Conservation (phyloP, 2,113 vertebrate species). For the Mirza zaza region DNA sequence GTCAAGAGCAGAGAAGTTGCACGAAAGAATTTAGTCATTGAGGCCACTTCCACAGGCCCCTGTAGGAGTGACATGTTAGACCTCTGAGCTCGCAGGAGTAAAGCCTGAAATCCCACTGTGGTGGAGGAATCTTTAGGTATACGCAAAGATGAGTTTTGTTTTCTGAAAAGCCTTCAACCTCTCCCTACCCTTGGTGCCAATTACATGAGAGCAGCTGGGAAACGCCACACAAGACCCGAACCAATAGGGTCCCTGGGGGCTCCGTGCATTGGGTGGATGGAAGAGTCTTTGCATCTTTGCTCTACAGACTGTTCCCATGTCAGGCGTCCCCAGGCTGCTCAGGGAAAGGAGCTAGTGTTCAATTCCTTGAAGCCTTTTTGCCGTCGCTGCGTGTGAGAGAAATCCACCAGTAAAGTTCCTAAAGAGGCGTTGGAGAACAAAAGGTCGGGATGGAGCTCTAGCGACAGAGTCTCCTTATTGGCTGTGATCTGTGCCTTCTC, state of each 20-base stretch:
- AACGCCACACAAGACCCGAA: rapidly evolving
- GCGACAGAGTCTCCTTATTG: background rate
- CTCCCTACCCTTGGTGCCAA: background rate
- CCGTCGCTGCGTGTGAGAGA: rapidly evolving
- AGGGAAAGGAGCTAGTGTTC: background rate
- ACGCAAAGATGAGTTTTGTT: background rate
- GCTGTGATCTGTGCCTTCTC: background rate
- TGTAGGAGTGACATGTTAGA: no score
- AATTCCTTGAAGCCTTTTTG: background rate
- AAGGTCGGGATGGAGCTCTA: rapidly evolving
- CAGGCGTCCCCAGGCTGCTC: background rate
- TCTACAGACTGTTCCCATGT: background rate
- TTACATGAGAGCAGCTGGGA: background rate
- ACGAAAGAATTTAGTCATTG: background rate
- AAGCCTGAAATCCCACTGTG: background rate
- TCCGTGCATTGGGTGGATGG: rapidly evolving
- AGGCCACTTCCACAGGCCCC: background rate
- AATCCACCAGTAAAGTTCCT: background rate
- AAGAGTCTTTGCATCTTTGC: background rate
- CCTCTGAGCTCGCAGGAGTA: background rate
- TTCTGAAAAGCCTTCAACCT: background rate
- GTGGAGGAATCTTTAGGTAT: background rate
- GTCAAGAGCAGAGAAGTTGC: background rate
- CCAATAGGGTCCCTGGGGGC: background rate
- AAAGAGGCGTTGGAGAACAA: background rate